Conservation (phyloP, 2,797 vertebrate species). For the Miichthys miiuy region DNA sequence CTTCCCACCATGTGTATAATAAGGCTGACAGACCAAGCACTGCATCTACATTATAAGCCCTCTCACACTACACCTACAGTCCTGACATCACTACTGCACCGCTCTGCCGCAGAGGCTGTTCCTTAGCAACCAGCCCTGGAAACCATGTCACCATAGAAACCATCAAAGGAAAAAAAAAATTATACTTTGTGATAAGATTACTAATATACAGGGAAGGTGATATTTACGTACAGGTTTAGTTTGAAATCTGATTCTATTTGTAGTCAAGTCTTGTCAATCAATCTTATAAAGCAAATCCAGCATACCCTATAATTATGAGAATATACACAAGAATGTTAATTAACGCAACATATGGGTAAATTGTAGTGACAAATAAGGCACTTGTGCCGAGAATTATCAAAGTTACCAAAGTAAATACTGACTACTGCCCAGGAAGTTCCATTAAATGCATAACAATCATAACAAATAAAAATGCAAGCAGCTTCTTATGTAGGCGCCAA, state of each 20-base stretch:
- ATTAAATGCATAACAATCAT: background rate
- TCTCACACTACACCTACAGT: conserved; percentile 75
- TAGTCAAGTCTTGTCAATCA: background rate
- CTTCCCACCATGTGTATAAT: conserved; percentile 46
- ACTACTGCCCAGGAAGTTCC: background rate
- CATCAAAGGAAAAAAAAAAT: conserved; percentile 63
- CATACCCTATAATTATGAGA: background rate
- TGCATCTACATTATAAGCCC: conserved; percentile 59
- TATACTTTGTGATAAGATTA: conserved; percentile 81
- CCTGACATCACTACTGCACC: conserved; percentile 87
- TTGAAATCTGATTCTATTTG: conserved; percentile 18
- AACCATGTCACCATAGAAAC: conserved; percentile 92
- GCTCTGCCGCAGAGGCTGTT: conserved; percentile 90
- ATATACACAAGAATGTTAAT: background rate
- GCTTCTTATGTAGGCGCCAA: background rate
- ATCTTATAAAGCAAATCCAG: background rate
- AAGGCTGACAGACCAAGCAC: conserved; percentile 67
- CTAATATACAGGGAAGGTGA: conserved; percentile 39
- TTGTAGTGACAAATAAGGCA: background rate
- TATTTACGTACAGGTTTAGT: conserved; percentile 50
- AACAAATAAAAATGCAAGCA: background rate
- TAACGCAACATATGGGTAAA: background rate
- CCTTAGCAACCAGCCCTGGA: conserved; percentile 93
- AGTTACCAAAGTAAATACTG: conserved; percentile 1
- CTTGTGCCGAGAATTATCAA: background rate